Conservation (phyloP, 2,113 vertebrate species). For the Rhineura floridana region DNA sequence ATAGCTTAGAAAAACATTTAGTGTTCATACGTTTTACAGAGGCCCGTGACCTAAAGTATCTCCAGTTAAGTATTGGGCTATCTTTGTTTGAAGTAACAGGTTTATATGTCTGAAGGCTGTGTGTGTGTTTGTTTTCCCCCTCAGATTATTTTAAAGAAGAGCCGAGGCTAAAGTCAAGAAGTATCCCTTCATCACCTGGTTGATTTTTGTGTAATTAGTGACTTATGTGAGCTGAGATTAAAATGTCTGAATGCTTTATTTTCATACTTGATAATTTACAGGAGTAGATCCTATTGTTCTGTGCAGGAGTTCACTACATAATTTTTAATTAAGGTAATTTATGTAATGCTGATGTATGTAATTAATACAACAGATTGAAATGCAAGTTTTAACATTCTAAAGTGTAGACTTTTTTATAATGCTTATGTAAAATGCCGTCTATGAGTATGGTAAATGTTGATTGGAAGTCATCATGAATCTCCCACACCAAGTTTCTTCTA, state of each 20-base stretch:
- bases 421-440: constrained; percentile 14
- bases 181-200: constrained; percentile 31
- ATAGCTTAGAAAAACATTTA: not conserved
- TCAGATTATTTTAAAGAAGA: constrained; percentile 82
- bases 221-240: not conserved
- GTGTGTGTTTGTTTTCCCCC: constrained; percentile 28
- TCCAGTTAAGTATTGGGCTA: not conserved
- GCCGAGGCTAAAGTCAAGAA: constrained; percentile 76
- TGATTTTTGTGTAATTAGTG: constrained; percentile 4
- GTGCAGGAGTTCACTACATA: not conserved
- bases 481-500: not conserved
- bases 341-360: not conserved
- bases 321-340: not conserved
- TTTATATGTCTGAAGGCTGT: not conserved
- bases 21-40: not conserved
- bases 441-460: not conserved
- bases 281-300: not conserved
- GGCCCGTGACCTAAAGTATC: not conserved
- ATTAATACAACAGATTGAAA: not conserved
- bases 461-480: not conserved
- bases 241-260: not conserved
- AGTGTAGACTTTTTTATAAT: not conserved
- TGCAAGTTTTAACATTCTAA: not conserved
- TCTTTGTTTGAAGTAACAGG: not conserved
- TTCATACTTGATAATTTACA: not conserved